Evolutionary conservation across 2,888 invertebrate genomes (phyloP), one percentile per base, ranked within the genome.

Genomic region (Phania funesta): DNA sequence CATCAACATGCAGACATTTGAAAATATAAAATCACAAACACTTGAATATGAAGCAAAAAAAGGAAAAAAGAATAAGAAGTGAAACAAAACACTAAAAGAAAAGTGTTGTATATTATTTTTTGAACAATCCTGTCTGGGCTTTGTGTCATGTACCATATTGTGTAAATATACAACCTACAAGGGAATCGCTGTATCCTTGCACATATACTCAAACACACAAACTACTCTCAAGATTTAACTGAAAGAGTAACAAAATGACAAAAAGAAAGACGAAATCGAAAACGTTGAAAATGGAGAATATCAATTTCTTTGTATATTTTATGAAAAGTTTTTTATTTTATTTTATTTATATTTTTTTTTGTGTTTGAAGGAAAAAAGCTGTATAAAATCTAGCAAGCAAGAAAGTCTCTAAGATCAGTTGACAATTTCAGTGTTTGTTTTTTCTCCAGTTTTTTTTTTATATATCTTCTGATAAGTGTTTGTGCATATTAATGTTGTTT

Each of bases 121-220:
- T 64, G 18, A 50, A 71, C 64, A 78, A 71, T 71, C 18, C 56
- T 71, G 71, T 78, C 78, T 78, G 78, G 41, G 29, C 48, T 65
- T 56, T 26, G 56, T 48, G 48, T 54, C 75, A 56, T 77, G 64
- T 41, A 64, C 22, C 77, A 70, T 77, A 77, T 78, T 71, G 70
- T 78, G 64, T 78, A 78, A 71, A 78, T 71, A 78, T 64, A 71
- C 71, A 78, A 78, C 78, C 78, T 71, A 78, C 78, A 22, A 56
- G 71, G 78, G 64, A 78, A 78, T 78, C 78, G 29, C 71, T 78
- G 70, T 70, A 52, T 44, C 56, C 38, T 16, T n/a, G 26, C 13
- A n/a, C 9, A 29, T 26, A 20, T 13, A 32, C 41, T 44, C 9
- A 41, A 26, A 38, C 9, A 20, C 20, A 24, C 24, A 26, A 2